Evolutionary conservation across 2,888 invertebrate species (phyloP), one percentile per base, ranked within the genome.

Genomic region (Synanthedon formicaeformis): DNA sequence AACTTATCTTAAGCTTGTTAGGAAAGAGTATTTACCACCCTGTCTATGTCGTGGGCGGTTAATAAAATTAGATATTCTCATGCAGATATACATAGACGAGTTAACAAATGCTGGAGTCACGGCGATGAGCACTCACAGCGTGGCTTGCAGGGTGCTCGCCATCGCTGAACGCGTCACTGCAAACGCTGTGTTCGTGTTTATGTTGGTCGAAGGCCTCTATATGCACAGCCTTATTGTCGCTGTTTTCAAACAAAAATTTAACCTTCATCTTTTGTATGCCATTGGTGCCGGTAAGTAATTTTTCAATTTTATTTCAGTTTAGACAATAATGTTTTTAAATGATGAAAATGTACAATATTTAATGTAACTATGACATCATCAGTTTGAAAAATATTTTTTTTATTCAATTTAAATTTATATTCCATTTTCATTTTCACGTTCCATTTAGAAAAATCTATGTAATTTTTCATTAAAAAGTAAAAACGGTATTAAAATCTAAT

Each of bases 141-240:
- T 85, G 0, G 75, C 78, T 10, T 92, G 92, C 60, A 81, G 89
- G 50, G 57, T 88, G 11, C 72, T 92, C 11, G 88, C 90, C 0
- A 78, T 89, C 50, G 73, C 89, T 1, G 90, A 90, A 58, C 86
- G 88, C 49, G 63, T 88, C 1, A 82, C 90, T 0, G 88, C 85
- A 4, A 91, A 91, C 63, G 78, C 82, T 0, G 91, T 92, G 50
- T 93, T 92, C 64, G 88, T 91, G 3, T 92, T 91, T 69, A 93
- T 93, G 93, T 75, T 93, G 50, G 78, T 91, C 1, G 92, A 92
- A 65, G 92, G 91, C 0, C 75, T 90, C 41, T 92, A 90, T 66
- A 69, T 93, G 3, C 92, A 93, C 63, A 88, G 92, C 50, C 80
- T 91, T 14, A 90, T 93, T 40, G 92, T 91, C 0, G 88, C 91